These are phyloP conservation scores for Crotophaga sulcirostris DNA, from an alignment of 2,113 vertebrate species.

Conservation along the genomic window DNA sequence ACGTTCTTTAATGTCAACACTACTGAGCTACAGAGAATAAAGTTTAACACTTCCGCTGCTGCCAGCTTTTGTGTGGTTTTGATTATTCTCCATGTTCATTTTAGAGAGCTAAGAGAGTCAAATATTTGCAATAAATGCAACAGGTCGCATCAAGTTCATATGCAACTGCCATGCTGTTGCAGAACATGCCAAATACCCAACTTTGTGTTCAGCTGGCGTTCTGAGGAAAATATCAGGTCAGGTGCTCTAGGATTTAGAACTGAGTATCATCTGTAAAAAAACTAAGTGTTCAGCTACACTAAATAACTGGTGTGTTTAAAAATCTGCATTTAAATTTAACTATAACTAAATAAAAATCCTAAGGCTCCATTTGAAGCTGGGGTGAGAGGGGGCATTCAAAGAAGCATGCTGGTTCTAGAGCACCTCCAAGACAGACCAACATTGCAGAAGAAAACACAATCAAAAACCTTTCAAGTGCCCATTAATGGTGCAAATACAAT, in stretches of 20 bases:
- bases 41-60: background rate
- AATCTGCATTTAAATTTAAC: background rate
- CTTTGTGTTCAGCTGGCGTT: background rate
- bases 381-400: rapidly evolving
- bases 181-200: background rate
- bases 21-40: background rate
- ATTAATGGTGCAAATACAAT: background rate
- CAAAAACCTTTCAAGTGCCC: rapidly evolving
- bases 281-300: background rate
- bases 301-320: background rate
- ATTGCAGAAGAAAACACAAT: background rate
- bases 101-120: background rate
- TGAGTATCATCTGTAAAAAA: background rate
- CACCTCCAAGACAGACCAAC: background rate
- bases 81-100: background rate
- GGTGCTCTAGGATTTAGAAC: background rate
- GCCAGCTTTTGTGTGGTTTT: background rate
- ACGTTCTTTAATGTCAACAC: background rate
- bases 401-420: background rate
- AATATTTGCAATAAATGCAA: background rate
- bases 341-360: background rate
- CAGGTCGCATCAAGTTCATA: background rate
- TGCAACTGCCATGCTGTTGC: background rate
- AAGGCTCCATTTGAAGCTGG: background rate
- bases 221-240: background rate